phyloP scores from a whole-genome alignment of 2,797 vertebrate genomes.

The Betta splendens region DNA sequence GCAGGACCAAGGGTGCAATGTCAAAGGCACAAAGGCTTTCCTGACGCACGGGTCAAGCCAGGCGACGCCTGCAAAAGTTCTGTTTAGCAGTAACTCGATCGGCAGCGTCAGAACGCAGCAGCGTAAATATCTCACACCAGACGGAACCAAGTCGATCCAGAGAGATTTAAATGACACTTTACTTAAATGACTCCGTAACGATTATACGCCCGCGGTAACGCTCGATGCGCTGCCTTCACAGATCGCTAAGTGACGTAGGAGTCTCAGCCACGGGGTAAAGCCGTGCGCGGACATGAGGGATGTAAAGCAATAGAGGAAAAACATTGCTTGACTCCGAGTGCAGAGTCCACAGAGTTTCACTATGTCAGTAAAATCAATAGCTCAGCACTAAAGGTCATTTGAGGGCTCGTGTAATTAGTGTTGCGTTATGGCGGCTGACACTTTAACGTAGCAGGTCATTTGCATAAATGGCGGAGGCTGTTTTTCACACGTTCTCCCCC shows the following conservation, averaged over 20 bases:
- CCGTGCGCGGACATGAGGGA: slow-evolving; percentile 32
- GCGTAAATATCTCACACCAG: not conserved
- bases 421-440: slow-evolving; percentile 21
- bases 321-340: slow-evolving; percentile 54
- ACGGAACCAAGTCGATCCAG: slow-evolving; percentile 6
- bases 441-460: slow-evolving; percentile 1
- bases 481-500: slow-evolving; percentile 23
- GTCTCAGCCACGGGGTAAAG: slow-evolving; percentile 9
- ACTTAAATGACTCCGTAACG: slow-evolving; percentile 9
- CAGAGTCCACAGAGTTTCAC: slow-evolving; percentile 44
- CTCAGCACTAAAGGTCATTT: slow-evolving; percentile 47
- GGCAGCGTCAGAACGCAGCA: slow-evolving; percentile 21
- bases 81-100: slow-evolving; percentile 31
- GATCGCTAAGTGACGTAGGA: slow-evolving; percentile 7
- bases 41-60: slow-evolving; percentile 20
- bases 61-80: slow-evolving; percentile 15
- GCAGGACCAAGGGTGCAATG: slow-evolving; percentile 41
- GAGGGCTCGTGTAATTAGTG: slow-evolving; percentile 31
- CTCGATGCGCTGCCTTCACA: slow-evolving; percentile 26
- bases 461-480: not conserved
- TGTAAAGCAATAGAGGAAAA: slow-evolving; percentile 24
- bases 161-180: slow-evolving; percentile 1
- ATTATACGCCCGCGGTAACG: slow-evolving; percentile 14
- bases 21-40: slow-evolving; percentile 48
- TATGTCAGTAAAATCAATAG: slow-evolving; percentile 59